Percentiles rank a stretch among this genome's conserved stretches.
These are phyloP conservation scores for Oenanthe oenanthe DNA, from an alignment of 2,113 vertebrate species.

Conservation along the genomic window DNA sequence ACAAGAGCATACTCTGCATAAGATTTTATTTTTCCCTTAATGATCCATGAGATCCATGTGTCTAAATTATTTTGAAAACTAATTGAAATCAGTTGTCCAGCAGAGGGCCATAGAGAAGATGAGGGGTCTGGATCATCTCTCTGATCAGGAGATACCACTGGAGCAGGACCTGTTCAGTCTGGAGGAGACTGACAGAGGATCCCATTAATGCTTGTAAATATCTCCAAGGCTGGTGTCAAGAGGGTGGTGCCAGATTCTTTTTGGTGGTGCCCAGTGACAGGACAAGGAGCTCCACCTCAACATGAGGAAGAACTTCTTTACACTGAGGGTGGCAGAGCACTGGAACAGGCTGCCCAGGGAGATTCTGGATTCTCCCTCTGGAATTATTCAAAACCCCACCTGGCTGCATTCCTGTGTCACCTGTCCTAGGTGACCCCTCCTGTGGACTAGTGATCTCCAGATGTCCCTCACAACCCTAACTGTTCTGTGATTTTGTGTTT, in stretches of 20 bases:
- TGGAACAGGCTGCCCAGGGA: background rate
- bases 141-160: rapidly evolving
- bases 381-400: background rate
- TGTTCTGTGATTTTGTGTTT: background rate
- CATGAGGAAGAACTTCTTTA: background rate
- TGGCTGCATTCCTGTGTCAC: background rate
- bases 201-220: background rate
- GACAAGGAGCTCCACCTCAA: background rate
- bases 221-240: background rate
- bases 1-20: background rate
- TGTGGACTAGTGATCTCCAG: background rate
- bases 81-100: background rate
- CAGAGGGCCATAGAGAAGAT: background rate
- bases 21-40: background rate
- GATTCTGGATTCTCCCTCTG: background rate
- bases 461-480: background rate
- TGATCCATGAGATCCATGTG: background rate
- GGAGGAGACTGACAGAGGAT: background rate
- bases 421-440: too few relatives aligned
- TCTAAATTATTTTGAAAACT: background rate
- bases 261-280: background rate
- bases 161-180: background rate
- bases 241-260: background rate
- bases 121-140: background rate
- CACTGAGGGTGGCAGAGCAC: background rate